Base-by-base conservation (phyloP, 2,797 vertebrate genomes). In the Cheirogaleus major region DNA sequence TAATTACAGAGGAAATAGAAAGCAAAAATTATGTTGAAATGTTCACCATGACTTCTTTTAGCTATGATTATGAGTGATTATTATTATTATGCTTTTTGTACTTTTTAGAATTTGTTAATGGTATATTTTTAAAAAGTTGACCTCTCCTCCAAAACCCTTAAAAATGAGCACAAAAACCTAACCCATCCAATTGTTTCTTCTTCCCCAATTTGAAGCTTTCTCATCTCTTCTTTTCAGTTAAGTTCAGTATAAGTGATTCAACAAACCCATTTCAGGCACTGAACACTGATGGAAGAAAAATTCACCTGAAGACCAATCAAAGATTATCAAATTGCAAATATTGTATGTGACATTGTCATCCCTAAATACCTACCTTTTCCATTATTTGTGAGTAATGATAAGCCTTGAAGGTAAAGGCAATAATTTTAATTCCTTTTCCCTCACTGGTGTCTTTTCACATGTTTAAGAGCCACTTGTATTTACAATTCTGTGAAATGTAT, bases 101-200 rank as follows among this genome's bases (percentile, higher is more conserved):
- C n/a, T 48, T 89, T 85, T 86, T 17, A 89, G 69, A 86, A 95
- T 92, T 78, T 89, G n/a, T 50, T 93, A 91, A 85, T 59, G 23
- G 76, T 72, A 13, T 91, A 4, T 81, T 96, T 88, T 93, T 63
- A 22, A 50, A 73, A 55, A 73, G 20, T 81, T 92, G 63, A 61
- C 2, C 8, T 14, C n/a, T 57, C 14, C 45, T 32, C 20, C 5
- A 52, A 85, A 27, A 85, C 22, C 41, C 0, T 2, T 30, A 38
- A 76, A 76, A 50, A 57, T 32, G 73, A 20, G n/a, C 82, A 50
- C 63, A 38, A 81, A 55, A 85, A 30, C 4, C 35, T 80, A 75
- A 59, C 23, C 22, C 41, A 89, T 32, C 10, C 18, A 63, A 57
- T 67, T 70, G 5, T 61, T 92, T 70, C 43, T 84, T 89, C 5